Conservation (phyloP, 2,888 invertebrate genomes). For the Papilio gigon region DNA sequence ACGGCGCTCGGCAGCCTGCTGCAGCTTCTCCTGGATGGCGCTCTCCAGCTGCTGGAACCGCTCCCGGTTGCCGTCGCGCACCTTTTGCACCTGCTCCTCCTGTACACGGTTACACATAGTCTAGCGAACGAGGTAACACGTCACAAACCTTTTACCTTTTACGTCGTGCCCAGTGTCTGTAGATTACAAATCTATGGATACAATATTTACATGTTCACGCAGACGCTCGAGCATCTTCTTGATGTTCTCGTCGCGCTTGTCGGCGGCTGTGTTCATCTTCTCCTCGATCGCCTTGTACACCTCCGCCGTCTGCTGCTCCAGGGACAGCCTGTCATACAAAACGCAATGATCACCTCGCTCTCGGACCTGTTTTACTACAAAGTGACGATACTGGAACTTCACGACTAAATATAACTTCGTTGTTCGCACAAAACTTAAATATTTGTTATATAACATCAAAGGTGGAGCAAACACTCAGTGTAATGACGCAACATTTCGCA, state of each 20-base stretch:
- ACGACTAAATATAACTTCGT: too few species aligned
- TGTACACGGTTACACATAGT: slow-evolving; percentile 52
- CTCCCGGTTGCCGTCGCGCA: slow-evolving; percentile 85
- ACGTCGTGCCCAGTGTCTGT: too few species aligned
- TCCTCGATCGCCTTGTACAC: slow-evolving; percentile 93
- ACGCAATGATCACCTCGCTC: too few species aligned
- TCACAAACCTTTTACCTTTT: too few species aligned
- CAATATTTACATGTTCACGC: slow-evolving; percentile 91
- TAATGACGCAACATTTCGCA: slow-evolving; percentile 9
- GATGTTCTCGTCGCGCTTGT: slow-evolving; percentile 94
- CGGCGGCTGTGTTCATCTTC: slow-evolving; percentile 92
- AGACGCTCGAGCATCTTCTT: slow-evolving; percentile 95
- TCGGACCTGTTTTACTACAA: background rate
- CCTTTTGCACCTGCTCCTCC: slow-evolving; percentile 89
- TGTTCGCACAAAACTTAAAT: too few species aligned
- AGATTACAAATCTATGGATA: too few species aligned
- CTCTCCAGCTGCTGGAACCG: slow-evolving; percentile 86
- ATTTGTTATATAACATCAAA: background rate
- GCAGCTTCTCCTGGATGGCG: slow-evolving; percentile 84
- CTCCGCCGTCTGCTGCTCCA: slow-evolving; percentile 93
- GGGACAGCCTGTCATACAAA: slow-evolving; percentile 81
- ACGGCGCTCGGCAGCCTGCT: slow-evolving; percentile 85
- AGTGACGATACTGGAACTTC: too few species aligned
- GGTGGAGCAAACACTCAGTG: background rate
- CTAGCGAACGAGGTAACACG: too few species aligned